These are phyloP conservation scores for Xyrauchen texanus DNA, from an alignment of 2,113 vertebrate species.

Conservation along the genomic window DNA sequence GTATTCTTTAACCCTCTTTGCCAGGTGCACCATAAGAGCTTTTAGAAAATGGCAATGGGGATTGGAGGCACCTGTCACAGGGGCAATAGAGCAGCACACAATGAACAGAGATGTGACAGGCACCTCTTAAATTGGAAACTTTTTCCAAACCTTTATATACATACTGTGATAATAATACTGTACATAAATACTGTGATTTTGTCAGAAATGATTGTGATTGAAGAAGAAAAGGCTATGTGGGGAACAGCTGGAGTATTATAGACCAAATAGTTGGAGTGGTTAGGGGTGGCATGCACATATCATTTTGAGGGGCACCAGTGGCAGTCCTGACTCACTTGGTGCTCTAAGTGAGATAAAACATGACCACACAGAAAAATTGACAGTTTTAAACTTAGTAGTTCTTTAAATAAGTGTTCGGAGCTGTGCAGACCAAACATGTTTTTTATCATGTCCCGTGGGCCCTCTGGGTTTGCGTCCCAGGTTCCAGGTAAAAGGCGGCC, in stretches of 20 bases:
- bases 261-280: not conserved
- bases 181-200: not conserved
- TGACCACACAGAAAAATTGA: too few species aligned
- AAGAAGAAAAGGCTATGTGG: not conserved
- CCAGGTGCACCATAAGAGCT: conserved; percentile 3
- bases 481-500: too few species aligned
- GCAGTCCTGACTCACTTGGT: too few species aligned
- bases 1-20: not conserved
- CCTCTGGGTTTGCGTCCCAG: too few species aligned
- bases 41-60: not conserved
- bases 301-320: too few species aligned
- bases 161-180: not conserved
- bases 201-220: not conserved
- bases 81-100: not conserved
- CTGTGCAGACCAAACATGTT: too few species aligned
- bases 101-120: not conserved
- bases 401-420: too few species aligned
- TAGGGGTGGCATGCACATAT: too few species aligned
- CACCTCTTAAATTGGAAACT: not conserved
- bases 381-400: too few species aligned
- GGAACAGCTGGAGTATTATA: not conserved
- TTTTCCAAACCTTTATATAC: too few species aligned
- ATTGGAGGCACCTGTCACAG: not conserved
- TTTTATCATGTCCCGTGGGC: too few species aligned
- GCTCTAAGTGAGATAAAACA: too few species aligned